Conservation (phyloP, 2,888 invertebrate species). For the Tromatobia lineatoria region DNA sequence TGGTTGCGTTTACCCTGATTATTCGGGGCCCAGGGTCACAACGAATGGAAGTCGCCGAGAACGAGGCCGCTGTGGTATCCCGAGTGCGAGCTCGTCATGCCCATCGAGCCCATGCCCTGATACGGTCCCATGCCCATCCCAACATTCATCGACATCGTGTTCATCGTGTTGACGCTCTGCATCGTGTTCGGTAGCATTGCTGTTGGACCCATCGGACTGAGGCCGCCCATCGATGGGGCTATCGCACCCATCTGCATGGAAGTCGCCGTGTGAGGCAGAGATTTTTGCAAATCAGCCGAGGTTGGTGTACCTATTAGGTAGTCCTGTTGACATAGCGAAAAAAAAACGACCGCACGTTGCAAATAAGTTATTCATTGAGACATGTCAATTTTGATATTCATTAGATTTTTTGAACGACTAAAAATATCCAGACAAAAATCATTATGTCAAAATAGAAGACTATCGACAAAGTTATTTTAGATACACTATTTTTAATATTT, state of each 20-base stretch:
- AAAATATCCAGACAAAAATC: no score
- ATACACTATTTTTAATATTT: no score
- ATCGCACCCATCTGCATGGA: constrained; percentile 85
- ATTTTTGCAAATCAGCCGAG: constrained; percentile 83
- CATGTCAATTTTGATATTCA: neutral
- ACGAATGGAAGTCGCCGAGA: constrained; percentile 84
- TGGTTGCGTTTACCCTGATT: constrained; percentile 82
- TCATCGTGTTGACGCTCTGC: constrained; percentile 84
- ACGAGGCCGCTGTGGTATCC: constrained; percentile 84
- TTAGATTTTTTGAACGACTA: neutral
- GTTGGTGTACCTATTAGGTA: constrained; percentile 83
- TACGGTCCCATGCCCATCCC: constrained; percentile 84
- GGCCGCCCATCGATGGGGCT: constrained; percentile 83
- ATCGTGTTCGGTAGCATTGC: constrained; percentile 83
- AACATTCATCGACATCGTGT: constrained; percentile 84
- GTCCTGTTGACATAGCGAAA: constrained; percentile 76
- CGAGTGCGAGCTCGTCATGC: constrained; percentile 82
- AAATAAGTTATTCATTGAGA: neutral
- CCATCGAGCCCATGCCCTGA: constrained; percentile 84
- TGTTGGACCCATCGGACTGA: constrained; percentile 83
- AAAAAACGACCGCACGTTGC: constrained; percentile 14
- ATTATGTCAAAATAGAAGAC: no score
- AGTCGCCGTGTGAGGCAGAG: constrained; percentile 83
- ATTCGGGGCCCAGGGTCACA: constrained; percentile 84
- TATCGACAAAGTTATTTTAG: no score